Conservation (phyloP, 2,888 invertebrate genomes). For the Scaptomyza reducta region DNA sequence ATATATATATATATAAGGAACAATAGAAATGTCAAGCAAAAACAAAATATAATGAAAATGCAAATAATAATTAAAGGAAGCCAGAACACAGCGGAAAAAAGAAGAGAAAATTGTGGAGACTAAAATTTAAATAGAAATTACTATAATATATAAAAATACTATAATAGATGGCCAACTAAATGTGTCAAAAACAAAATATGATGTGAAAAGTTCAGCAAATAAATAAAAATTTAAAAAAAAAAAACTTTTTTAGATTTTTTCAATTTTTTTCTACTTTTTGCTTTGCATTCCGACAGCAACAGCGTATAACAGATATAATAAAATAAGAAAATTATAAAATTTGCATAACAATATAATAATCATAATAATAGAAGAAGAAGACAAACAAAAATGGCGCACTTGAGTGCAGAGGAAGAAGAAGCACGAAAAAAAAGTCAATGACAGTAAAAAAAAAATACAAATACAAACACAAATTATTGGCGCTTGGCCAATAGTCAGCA, state of each 20-base stretch:
- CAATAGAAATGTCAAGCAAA: neutral
- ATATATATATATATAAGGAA: too few relatives aligned
- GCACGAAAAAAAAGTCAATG: conserved; percentile 23
- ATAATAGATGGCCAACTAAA: too few relatives aligned
- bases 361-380: conserved; percentile 15
- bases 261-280: too few relatives aligned
- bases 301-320: neutral
- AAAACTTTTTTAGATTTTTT: too few relatives aligned
- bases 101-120: neutral
- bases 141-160: too few relatives aligned
- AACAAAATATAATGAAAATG: too few relatives aligned
- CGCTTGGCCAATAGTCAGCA: conserved; percentile 74
- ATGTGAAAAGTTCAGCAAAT: too few relatives aligned
- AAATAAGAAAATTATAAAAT: conserved; percentile 1
- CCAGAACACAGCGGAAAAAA: neutral
- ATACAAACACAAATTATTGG: conserved; percentile 76
- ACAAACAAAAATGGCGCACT: conserved; percentile 24
- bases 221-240: too few relatives aligned
- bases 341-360: conserved; percentile 8
- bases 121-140: too few relatives aligned
- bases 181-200: too few relatives aligned
- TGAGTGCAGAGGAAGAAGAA: conserved; percentile 4
- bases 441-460: conserved; percentile 51
- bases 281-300: too few relatives aligned
- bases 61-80: conserved; percentile 7